Evolutionary conservation across 2,113 vertebrate genomes (phyloP).

Genomic region (Caloenas nicobarica): DNA sequence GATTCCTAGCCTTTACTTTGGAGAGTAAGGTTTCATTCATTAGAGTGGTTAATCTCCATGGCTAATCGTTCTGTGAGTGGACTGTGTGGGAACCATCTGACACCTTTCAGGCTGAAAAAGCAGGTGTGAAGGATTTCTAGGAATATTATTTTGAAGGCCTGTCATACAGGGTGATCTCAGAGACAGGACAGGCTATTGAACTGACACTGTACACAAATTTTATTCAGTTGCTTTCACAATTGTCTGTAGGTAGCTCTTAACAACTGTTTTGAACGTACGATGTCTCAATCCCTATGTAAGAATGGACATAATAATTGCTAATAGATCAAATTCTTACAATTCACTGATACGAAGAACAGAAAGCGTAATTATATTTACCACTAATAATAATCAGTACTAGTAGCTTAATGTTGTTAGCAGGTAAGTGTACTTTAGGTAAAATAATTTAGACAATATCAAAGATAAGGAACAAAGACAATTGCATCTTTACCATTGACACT

Average conservation of each 20-base stretch:
- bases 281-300: not conserved
- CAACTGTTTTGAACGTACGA: not conserved
- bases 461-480: not conserved
- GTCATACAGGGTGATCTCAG: not conserved
- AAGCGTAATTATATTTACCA: not conserved
- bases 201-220: not conserved
- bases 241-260: not conserved
- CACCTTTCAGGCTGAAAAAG: not conserved
- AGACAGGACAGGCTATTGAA: not conserved
- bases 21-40: not conserved
- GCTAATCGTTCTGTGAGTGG: not conserved
- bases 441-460: not conserved
- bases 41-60: not conserved
- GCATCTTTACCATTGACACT: rapidly evolving
- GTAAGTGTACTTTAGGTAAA: not conserved
- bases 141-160: not conserved
- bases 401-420: not conserved
- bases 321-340: not conserved
- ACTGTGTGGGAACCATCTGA: not conserved
- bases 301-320: not conserved
- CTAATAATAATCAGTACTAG: not conserved
- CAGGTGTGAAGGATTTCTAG: not conserved
- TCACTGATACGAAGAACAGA: not conserved
- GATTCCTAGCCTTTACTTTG: not conserved
- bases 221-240: not conserved